Base-by-base conservation (phyloP, 2,888 invertebrate genomes). In the Thysanoteuthis rhombus region DNA sequence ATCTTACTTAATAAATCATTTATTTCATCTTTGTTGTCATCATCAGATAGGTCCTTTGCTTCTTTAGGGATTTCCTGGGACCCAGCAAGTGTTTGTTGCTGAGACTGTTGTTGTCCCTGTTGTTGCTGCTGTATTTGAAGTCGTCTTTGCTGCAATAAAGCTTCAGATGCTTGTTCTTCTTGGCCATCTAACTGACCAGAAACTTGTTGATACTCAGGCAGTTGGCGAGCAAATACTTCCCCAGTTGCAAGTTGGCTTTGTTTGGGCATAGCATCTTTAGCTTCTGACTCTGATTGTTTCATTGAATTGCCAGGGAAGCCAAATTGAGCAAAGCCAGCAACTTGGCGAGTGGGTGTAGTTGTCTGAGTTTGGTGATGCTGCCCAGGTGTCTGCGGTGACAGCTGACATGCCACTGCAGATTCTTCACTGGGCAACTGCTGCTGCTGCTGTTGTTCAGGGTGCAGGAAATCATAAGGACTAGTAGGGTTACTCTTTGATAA, bases 21-120 rank as follows among this genome's bases (percentile, higher is more conserved):
- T 28, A 95, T 94, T 93, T 96, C 96, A 94, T 96, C 96, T 89
- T 95, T 94, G 93, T 96, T 96, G 94, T 96, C 96, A 89, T 96
- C 96, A 75, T 95, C 95, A 28, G 95, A 95, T 5, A 95, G 95
- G 89, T 94, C 94, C 93, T 95, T 94, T 12, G 58, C 92, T 91
- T 94, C 94, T 89, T 93, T 93, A 3, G 58, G 40, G 36, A 89
- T 92, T 40, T 93, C 92, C 92, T 89, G 93, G 25, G 38, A n/a
- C 25, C 38, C 38, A 90, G 58, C 47, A 52, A 92, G 91, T n/a
- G 92, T 39, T 93, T 90, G 52, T 36, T 90, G 94, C 90, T 93
- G 93, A n/a, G 89, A 93, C 19, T 89, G 92, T 45, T 93, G 94
- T 94, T 40, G 94, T 52, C 12, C 93, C 90, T 93, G 94, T 4